A percentile compares a stretch with the other conserved stretches of the same genome.
Conservation (phyloP, 2,113 vertebrate species). For the Poeciliopsis prolifica region DNA sequence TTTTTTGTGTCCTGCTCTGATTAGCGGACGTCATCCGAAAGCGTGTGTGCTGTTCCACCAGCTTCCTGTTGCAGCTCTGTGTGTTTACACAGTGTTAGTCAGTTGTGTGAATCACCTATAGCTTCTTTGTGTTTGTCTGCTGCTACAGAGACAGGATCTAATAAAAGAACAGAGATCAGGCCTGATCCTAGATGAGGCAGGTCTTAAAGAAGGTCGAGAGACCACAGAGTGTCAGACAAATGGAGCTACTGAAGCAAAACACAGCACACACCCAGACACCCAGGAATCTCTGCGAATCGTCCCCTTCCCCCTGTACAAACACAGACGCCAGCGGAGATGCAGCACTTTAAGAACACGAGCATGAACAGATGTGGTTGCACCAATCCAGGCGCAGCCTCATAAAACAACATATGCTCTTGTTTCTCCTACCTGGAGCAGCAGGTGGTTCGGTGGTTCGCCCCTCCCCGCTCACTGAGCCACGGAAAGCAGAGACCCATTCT, state of each 20-base stretch:
- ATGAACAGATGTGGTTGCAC: conserved; percentile 47
- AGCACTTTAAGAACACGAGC: conserved; percentile 51
- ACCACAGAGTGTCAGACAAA: conserved; percentile 62
- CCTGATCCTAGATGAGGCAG: conserved; percentile 49
- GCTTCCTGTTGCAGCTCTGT: conserved; percentile 51
- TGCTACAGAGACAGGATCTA: not conserved
- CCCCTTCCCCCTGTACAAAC: conserved; percentile 46
- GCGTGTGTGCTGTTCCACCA: conserved; percentile 29
- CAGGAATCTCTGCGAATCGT: conserved; percentile 62
- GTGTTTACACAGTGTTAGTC: not conserved
- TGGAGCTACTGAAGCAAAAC: conserved; percentile 70
- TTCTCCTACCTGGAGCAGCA: conserved; percentile 75
- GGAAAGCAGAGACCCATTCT: conserved; percentile 7
- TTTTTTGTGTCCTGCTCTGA: not conserved
- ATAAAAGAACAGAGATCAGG: conserved; percentile 38
- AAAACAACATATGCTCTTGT: conserved; percentile 70
- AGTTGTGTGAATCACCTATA: not conserved
- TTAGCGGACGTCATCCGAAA: conserved; percentile 24
- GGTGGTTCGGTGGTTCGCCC: conserved; percentile 56
- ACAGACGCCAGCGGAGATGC: conserved; percentile 38
- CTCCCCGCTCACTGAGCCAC: conserved; percentile 39
- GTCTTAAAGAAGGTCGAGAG: conserved; percentile 7
- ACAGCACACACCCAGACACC: conserved; percentile 67
- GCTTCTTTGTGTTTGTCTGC: conserved; percentile 5
- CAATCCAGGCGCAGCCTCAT: conserved; percentile 51